Conservation (phyloP, 2,888 invertebrate species). For the Mythimna albipuncta region DNA sequence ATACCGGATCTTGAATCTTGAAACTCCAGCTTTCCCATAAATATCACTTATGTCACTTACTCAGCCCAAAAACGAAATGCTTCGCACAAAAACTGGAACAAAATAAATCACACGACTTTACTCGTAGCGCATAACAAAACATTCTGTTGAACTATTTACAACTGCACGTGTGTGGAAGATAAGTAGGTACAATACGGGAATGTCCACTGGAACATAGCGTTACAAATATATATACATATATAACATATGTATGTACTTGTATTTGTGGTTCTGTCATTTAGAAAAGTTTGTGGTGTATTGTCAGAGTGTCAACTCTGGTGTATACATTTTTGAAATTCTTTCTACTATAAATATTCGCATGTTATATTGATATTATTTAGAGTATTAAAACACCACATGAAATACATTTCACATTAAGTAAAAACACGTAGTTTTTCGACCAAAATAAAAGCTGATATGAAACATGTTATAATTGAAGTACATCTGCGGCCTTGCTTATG, state of each 20-base stretch:
- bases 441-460: no score
- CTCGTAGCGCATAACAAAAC: conserved; percentile 22
- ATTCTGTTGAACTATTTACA: conserved; percentile 27
- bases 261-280: no score
- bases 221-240: neutral
- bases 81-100: conserved; percentile 13
- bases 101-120: conserved; percentile 28
- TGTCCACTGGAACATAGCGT: conserved; percentile 12
- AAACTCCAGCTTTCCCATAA: neutral
- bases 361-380: no score
- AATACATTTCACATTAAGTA: no score
- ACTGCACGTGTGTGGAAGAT: conserved; percentile 22
- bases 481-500: no score
- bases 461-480: no score
- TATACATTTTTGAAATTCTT: no score
- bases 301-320: no score
- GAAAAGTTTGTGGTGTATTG: no score
- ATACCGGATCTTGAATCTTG: neutral
- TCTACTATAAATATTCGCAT: no score
- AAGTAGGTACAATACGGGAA: conserved; percentile 12
- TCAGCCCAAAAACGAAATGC: neutral
- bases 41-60: neutral
- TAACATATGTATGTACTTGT: neutral
- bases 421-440: no score
- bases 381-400: no score